Evolutionary conservation across 2,888 invertebrate genomes (phyloP).

Genomic region (Pandemis corylana): DNA sequence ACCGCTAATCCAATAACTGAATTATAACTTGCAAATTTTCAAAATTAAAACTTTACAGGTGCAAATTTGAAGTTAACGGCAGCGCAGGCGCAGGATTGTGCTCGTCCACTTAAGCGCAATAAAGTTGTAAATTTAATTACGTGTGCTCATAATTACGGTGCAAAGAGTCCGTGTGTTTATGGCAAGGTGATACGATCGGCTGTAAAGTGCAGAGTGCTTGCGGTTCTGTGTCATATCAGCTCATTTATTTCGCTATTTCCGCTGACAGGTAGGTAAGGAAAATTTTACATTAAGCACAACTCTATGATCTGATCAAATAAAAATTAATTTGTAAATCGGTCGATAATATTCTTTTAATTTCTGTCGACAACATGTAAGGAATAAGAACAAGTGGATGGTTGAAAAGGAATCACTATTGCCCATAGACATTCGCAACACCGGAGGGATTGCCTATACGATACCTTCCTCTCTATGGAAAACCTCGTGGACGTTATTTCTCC

Average conservation of each 20-base stretch:
- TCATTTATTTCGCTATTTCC: slow-evolving; percentile 1
- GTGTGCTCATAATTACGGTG: slow-evolving; percentile 51
- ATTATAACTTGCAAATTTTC: slow-evolving; percentile 48
- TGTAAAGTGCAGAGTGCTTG: slow-evolving; percentile 51
- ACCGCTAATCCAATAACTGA: slow-evolving; percentile 27
- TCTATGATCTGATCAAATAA: too few relatives aligned
- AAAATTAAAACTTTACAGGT: slow-evolving; percentile 47
- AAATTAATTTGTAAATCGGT: too few relatives aligned
- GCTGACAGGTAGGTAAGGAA: neutral
- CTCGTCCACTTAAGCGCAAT: slow-evolving; percentile 50
- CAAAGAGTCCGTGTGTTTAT: slow-evolving; percentile 50
- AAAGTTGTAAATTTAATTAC: slow-evolving; percentile 53
- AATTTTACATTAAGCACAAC: too few relatives aligned
- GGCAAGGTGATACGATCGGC: slow-evolving; percentile 61
- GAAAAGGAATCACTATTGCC: too few relatives aligned
- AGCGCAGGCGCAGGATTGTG: slow-evolving; percentile 44
- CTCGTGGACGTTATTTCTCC: too few relatives aligned
- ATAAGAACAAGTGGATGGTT: too few relatives aligned
- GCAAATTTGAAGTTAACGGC: slow-evolving; percentile 44
- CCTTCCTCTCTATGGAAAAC: too few relatives aligned
- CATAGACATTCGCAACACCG: too few relatives aligned
- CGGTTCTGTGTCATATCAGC: slow-evolving; percentile 39
- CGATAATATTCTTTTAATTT: too few relatives aligned
- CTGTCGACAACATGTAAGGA: too few relatives aligned
- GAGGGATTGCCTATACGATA: too few relatives aligned